Evolutionary conservation across 2,113 vertebrate species (phyloP).

Genomic region (human): DNA sequence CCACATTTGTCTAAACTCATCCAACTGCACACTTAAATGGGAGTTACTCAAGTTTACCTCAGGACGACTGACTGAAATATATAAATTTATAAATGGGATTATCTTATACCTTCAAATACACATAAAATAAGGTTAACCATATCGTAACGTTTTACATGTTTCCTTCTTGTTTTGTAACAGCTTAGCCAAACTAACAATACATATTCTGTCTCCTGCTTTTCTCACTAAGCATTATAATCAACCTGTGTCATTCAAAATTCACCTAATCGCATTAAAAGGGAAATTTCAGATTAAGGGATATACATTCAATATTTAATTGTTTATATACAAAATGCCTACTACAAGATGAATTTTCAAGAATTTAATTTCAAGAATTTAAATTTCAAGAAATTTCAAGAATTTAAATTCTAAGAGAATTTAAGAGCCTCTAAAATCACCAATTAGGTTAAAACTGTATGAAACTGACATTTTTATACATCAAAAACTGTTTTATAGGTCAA

Average conservation of each 20-base stretch:
- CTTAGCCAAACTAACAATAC: background rate
- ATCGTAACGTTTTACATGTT: background rate
- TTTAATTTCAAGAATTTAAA: background rate
- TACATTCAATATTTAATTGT: background rate
- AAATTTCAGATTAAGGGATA: background rate
- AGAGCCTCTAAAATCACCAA: background rate
- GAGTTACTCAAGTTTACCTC: background rate
- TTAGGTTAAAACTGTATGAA: background rate
- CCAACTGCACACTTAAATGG: background rate
- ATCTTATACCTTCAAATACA: background rate
- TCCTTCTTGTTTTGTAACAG: background rate
- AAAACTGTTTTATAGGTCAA: background rate
- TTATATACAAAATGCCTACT: background rate
- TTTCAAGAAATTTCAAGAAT: too few species aligned
- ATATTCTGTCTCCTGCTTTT: background rate
- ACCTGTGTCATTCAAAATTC: background rate
- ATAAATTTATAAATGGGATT: slow-evolving; percentile 6
- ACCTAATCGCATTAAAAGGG: background rate
- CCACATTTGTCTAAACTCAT: background rate
- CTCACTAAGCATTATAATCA: background rate
- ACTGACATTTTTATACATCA: background rate
- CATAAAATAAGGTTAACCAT: background rate
- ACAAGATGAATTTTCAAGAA: background rate
- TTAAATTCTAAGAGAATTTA: background rate
- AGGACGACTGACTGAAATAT: background rate